Percentiles rank a stretch among this genome's conserved stretches.
Evolutionary conservation across 2,888 invertebrate species (phyloP).

Genomic region (Hyalella azteca): DNA sequence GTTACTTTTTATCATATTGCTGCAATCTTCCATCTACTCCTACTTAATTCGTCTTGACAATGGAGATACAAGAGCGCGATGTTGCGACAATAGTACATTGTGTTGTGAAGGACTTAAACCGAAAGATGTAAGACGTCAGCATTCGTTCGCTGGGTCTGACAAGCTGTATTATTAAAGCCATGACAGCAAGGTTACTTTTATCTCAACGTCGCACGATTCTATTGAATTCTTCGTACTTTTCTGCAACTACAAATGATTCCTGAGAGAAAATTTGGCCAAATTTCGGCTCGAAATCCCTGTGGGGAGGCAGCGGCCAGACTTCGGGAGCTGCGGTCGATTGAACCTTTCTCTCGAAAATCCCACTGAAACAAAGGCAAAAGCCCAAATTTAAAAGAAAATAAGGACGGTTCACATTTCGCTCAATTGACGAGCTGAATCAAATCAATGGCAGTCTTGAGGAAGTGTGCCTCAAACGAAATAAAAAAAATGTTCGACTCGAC

Average conservation of each 20-base stretch:
- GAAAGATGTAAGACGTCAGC: too few species aligned
- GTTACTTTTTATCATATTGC: too few species aligned
- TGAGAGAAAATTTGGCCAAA: neutral
- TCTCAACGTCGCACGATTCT: neutral
- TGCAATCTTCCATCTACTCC: too few species aligned
- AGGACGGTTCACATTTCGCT: slow-evolving; percentile 20
- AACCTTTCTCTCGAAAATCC: neutral
- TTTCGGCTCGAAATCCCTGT: neutral
- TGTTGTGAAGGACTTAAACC: too few species aligned
- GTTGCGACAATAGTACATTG: too few species aligned
- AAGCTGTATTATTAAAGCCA: neutral
- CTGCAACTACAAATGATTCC: neutral
- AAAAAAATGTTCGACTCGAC: neutral
- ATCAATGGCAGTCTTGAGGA: slow-evolving; percentile 21
- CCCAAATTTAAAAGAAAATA: slow-evolving; percentile 14
- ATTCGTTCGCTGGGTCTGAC: too few species aligned
- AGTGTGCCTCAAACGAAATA: slow-evolving; percentile 8
- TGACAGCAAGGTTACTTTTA: slow-evolving; percentile 3
- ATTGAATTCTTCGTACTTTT: neutral
- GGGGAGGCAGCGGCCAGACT: neutral
- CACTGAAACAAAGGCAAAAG: slow-evolving; percentile 13
- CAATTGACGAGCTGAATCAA: slow-evolving; percentile 24
- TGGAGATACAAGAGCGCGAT: too few species aligned
- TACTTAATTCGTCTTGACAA: too few species aligned
- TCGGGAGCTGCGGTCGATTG: neutral